Evolutionary conservation across 2,888 invertebrate genomes (phyloP), one percentile per base, ranked within the genome.

Genomic region (Bellardia pandia): DNA sequence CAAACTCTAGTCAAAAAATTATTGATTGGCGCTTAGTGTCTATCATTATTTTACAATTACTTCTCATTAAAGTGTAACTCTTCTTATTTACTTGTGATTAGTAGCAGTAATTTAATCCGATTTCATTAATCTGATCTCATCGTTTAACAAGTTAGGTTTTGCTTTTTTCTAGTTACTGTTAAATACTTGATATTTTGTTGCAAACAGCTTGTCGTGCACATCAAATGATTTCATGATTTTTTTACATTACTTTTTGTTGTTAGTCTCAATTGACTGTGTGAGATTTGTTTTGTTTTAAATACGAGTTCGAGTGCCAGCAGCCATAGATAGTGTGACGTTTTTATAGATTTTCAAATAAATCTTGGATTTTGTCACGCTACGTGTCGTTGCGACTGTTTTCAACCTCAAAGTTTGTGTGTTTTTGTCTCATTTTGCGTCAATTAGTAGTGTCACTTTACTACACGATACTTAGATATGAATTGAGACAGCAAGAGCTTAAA

Each of bases 341-440:
- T 83, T 45, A 76, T 76, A 45, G 42, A 64, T 71, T 76, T 53
- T 83, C 51, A 23, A 53, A 83, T 83, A 83, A 76, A 76, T 83
- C 69, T 69, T 71, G 53, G 62, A 76, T 71, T 62, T 76, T 71
- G 76, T 76, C 75, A 76, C 62, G 51, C 62, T 69, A 83, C 62
- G 69, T 76, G 62, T 71, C 45, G 14, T 62, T 62, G 56, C n/a
- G 68, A 45, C 82, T 66, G 30, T 69, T 75, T 69, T 6, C 40
- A 51, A 84, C 78, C 84, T 4, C 84, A 78, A 66, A 66, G 2
- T 37, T 60, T 75, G 66, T 85, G 78, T 77, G 84, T 77, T 66
- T 84, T 71, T 72, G 64, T 77, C 51, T 72, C 66, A 77, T 74
- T 74, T 66, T 60, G 60, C 37, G 40, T 74, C 78, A 85, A 85